A percentile compares a stretch with the other conserved stretches of the same genome.
Conservation (phyloP, 2,797 vertebrate species). For the Falco peregrinus region DNA sequence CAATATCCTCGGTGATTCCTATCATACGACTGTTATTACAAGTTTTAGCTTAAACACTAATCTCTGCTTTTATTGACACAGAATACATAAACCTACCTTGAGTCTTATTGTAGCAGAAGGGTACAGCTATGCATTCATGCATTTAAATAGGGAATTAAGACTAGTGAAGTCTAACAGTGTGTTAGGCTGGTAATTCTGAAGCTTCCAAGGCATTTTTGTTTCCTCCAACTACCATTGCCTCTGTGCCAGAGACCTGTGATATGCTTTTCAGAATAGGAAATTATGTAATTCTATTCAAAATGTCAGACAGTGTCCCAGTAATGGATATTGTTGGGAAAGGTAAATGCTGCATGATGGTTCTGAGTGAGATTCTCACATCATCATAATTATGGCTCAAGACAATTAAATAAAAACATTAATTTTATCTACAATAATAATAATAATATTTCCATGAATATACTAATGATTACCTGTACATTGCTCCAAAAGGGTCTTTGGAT, state of each 20-base stretch:
- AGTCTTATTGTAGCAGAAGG: background rate
- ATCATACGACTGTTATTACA: background rate
- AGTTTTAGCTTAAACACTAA: background rate
- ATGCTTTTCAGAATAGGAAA: background rate
- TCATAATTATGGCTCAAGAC: too few relatives aligned
- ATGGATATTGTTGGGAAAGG: background rate
- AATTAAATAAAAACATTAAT: background rate
- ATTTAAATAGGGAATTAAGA: background rate
- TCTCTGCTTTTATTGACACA: background rate
- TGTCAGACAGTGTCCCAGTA: background rate
- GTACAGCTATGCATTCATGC: background rate
- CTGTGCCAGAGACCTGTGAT: background rate
- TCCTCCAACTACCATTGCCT: background rate
- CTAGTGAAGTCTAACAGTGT: background rate
- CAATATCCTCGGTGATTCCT: background rate
- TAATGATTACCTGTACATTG: conserved; percentile 86
- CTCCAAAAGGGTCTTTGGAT: conserved; percentile 83
- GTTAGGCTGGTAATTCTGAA: background rate
- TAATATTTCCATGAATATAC: background rate
- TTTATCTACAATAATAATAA: background rate
- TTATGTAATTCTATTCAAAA: background rate
- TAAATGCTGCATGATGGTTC: background rate
- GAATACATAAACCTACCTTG: background rate
- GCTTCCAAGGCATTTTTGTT: background rate
- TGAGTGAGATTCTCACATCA: background rate